Conservation (phyloP, 2,888 invertebrate genomes). For the Rhagonycha fulva region DNA sequence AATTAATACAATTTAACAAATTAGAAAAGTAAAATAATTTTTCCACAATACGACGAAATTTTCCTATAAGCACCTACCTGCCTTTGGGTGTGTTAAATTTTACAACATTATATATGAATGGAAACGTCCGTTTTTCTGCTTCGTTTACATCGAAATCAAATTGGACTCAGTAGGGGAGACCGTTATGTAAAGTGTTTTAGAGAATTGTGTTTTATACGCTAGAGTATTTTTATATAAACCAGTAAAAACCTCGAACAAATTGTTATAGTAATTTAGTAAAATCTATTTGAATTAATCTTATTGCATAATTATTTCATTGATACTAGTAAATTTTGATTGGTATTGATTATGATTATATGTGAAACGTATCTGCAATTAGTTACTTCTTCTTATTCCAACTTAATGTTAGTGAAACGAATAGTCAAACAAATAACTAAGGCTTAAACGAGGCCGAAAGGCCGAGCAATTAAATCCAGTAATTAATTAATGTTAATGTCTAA, state of each 20-base stretch:
- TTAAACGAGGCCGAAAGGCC: not conserved
- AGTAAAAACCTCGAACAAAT: constrained; percentile 29
- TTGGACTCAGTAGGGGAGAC: constrained; percentile 30
- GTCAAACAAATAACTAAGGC: too few species aligned
- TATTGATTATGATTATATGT: too few species aligned
- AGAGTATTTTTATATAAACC: constrained; percentile 32
- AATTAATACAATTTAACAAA: not conserved
- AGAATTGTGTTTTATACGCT: constrained; percentile 29
- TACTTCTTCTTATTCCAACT: too few species aligned
- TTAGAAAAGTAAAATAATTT: constrained; percentile 24
- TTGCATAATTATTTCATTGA: not conserved
- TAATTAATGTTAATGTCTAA: too few species aligned
- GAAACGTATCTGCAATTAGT: too few species aligned
- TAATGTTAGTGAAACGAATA: too few species aligned
- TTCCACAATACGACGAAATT: constrained; percentile 15
- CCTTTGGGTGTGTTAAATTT: constrained; percentile 29
- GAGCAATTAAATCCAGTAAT: not conserved
- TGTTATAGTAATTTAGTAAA: constrained; percentile 25
- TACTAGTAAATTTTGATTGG: too few species aligned
- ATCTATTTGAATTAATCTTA: not conserved
- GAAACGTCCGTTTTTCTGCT: constrained; percentile 31
- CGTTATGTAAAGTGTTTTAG: constrained; percentile 31
- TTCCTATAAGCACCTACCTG: constrained; percentile 21
- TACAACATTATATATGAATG: constrained; percentile 28
- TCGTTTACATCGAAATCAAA: constrained; percentile 31